A percentile compares a stretch with the other conserved stretches of the same genome.
Conservation (phyloP, 1,140 invertebrate genomes). For the Batillaria attramentaria region DNA sequence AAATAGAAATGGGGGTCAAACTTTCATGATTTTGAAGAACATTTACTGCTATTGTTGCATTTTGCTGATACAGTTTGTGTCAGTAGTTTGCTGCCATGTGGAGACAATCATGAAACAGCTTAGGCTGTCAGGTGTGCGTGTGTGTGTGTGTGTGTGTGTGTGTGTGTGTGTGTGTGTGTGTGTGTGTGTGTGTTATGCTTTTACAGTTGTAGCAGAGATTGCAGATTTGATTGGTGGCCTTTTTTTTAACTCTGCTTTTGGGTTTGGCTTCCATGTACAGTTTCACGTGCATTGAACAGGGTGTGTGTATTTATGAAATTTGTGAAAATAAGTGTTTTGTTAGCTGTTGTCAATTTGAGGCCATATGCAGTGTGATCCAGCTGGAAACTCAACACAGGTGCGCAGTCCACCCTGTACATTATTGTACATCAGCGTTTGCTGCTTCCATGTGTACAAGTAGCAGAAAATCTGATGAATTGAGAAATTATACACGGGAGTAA, state of each 20-base stretch:
- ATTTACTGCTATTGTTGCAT: background rate
- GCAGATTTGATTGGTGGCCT: no score
- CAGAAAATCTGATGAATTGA: no score
- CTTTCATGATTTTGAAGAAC: background rate
- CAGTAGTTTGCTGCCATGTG: background rate
- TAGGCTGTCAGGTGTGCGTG: background rate
- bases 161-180: background rate
- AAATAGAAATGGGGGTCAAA: background rate
- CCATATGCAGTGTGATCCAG: background rate
- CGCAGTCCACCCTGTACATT: background rate
- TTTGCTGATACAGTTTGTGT: background rate
- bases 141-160: background rate
- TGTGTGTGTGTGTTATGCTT: background rate
- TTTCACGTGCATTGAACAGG: background rate
- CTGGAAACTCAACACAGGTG: background rate
- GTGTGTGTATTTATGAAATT: slow-evolving; percentile 16
- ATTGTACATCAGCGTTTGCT: background rate
- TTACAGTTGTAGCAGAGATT: no score
- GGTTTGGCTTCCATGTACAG: no score
- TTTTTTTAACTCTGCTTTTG: no score
- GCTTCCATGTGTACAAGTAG: no score
- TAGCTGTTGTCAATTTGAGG: slow-evolving; percentile 3
- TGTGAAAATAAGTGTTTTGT: background rate
- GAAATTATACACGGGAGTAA: no score
- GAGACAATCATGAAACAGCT: background rate